Conservation (phyloP, 2,888 invertebrate species). For the Polymixis lichenea region DNA sequence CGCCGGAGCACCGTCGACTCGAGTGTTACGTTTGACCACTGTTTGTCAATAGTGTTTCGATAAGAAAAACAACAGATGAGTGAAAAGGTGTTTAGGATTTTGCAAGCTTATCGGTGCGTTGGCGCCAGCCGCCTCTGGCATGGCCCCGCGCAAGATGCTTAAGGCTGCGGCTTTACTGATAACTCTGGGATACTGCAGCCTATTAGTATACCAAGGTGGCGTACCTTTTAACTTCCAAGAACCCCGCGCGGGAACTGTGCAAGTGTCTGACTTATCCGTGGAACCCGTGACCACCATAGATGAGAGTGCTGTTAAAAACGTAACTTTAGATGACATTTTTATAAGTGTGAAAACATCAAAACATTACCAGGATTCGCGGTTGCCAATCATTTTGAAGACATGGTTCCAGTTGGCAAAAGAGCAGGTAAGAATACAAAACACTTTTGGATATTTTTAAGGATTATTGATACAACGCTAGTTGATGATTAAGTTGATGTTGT, state of each 20-base stretch:
- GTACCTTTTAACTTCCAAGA: constrained; percentile 88
- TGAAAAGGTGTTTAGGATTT: constrained; percentile 82
- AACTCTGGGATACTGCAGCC: constrained; percentile 91
- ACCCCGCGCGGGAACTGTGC: constrained; percentile 84
- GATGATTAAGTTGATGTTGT: background rate
- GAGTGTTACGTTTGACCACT: constrained; percentile 67
- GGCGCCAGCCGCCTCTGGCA: constrained; percentile 84
- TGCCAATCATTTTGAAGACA: constrained; percentile 97
- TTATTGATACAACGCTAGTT: background rate
- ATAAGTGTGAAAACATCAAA: constrained; percentile 98
- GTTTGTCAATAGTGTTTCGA: constrained; percentile 82
- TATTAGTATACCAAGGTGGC: constrained; percentile 91
- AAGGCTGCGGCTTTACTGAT: constrained; percentile 89
- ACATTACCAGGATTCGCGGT: constrained; percentile 95
- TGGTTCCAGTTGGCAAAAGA: constrained; percentile 98
- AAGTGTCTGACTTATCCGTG: constrained; percentile 85
- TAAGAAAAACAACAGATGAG: constrained; percentile 87
- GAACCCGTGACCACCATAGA: constrained; percentile 86
- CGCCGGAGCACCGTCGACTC: constrained; percentile 72
- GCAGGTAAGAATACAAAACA: constrained; percentile 92
- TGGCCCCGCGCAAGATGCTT: constrained; percentile 87
- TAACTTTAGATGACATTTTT: constrained; percentile 96
- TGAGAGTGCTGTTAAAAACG: constrained; percentile 88
- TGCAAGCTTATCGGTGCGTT: constrained; percentile 80
- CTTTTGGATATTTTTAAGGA: background rate